Evolutionary conservation across 2,113 vertebrate species (phyloP).

Genomic region (Podarcis cretensis): DNA sequence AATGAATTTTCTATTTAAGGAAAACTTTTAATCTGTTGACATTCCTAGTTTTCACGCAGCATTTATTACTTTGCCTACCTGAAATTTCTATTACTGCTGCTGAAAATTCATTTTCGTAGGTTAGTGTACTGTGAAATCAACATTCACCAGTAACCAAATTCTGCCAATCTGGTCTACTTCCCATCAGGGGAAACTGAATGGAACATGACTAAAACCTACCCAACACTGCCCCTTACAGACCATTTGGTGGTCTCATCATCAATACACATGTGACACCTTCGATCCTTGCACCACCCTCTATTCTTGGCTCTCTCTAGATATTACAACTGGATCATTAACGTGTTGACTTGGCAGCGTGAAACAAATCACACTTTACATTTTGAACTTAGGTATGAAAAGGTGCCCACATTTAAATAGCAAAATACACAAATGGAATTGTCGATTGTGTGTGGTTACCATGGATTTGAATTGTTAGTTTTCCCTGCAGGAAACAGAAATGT

Average conservation of each 20-base stretch:
- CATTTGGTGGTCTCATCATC: background rate
- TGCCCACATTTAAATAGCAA: background rate
- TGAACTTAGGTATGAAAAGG: background rate
- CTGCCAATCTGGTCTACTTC: background rate
- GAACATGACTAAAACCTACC: background rate
- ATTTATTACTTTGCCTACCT: constrained; percentile 23
- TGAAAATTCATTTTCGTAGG: constrained; percentile 16
- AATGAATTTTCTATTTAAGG: background rate
- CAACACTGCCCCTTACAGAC: background rate
- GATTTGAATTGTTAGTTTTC: background rate
- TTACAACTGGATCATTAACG: background rate
- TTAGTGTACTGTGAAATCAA: constrained; percentile 35
- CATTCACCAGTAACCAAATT: constrained; percentile 20
- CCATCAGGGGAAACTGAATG: background rate
- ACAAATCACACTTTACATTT: background rate
- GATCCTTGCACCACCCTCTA: background rate
- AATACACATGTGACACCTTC: background rate
- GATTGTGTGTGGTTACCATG: background rate
- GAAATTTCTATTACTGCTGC: constrained; percentile 11
- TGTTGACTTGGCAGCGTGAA: background rate
- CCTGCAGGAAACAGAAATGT: background rate
- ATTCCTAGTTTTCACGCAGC: background rate
- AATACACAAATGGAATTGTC: background rate
- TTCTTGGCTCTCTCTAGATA: background rate
- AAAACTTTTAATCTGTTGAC: constrained; percentile 28